Evolutionary conservation across 2,888 invertebrate species (phyloP), one percentile per base, ranked within the genome.

Genomic region (Amblyjoppa proteus): DNA sequence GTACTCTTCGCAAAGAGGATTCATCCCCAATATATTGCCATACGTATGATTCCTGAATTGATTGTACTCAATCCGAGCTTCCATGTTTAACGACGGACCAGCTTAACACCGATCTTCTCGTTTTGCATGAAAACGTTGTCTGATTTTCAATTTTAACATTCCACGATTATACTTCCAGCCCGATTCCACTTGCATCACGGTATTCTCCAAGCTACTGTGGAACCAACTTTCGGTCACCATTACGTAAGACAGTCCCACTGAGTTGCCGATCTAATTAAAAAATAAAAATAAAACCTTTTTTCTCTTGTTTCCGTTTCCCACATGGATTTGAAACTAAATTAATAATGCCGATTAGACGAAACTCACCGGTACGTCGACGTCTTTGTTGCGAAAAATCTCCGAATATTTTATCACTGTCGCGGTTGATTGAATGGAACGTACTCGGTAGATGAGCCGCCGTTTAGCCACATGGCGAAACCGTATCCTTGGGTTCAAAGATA

Each of bases 201-300:
- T 20, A 20, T 20, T 97, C 90, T 96, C 96, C 41, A 95, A 93
- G 89, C 98, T 98, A 69, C 96, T 96, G 89, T 97, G 97, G 93
- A 99, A 98, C 94, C 95, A 96, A 92, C 98, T 98, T n/a, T 97
- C 97, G 0, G 98, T 98, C 20, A 99, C 96, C 93, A 99, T 99
- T 0, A 99, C 96, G 95, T 97, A 96, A 66, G 97, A 96, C 90
- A 96, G 95, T 5, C 97, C 97, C 91, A 99, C 99, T 92, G 97
- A 98, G 94, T 99, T 99, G 3, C 99, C 99, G 88, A 99, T 97
- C 90, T 91, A 68, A 56, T 68, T 38, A 58, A 51, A 3, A 11
- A 28, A 31, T 20, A 38, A 58, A 25, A 66, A 58, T 34, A 34
- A n/a, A 56, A 45, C 9, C 51, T 51, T 51, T 25, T 7, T 13